Percentiles rank a stretch among this genome's conserved stretches.
These are phyloP conservation scores for Calypte anna DNA, from an alignment of 2,113 vertebrate species.

Conservation along the genomic window DNA sequence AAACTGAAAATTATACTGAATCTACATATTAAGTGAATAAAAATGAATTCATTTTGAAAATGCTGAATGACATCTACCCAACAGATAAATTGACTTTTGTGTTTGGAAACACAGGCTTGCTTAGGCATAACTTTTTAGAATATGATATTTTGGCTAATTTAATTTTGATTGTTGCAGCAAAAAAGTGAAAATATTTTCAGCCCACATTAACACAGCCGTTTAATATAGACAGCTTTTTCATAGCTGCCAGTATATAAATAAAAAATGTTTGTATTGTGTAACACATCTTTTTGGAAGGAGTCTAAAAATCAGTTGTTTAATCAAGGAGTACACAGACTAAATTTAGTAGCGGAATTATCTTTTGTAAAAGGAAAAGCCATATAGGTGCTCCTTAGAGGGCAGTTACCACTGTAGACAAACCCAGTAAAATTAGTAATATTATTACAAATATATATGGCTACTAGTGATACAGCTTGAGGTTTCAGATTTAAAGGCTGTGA, in stretches of 20 bases:
- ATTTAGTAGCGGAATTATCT: neutral
- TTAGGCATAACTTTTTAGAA: constrained; percentile 46
- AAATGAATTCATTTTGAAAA: constrained; percentile 55
- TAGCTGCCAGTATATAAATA: neutral
- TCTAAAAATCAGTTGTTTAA: neutral
- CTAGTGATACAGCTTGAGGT: neutral
- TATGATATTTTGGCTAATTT: constrained; percentile 24
- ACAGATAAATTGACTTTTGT: constrained; percentile 49
- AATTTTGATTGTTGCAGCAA: constrained; percentile 32
- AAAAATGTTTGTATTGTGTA: neutral
- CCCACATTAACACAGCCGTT: constrained; percentile 1
- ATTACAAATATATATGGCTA: neutral
- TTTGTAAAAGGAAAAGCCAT: constrained; percentile 27
- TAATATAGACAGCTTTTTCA: neutral
- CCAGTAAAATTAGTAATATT: neutral
- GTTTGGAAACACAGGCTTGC: constrained; percentile 12
- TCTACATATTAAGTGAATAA: constrained; percentile 33
- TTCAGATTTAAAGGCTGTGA: neutral
- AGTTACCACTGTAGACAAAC: neutral
- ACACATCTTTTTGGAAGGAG: neutral
- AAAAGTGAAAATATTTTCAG: constrained; percentile 46
- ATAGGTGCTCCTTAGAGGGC: neutral
- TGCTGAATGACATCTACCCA: constrained; percentile 44
- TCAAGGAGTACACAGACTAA: neutral
- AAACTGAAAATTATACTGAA: neutral